Conservation (phyloP, 2,888 invertebrate genomes). For the Camponotus fellah region DNA sequence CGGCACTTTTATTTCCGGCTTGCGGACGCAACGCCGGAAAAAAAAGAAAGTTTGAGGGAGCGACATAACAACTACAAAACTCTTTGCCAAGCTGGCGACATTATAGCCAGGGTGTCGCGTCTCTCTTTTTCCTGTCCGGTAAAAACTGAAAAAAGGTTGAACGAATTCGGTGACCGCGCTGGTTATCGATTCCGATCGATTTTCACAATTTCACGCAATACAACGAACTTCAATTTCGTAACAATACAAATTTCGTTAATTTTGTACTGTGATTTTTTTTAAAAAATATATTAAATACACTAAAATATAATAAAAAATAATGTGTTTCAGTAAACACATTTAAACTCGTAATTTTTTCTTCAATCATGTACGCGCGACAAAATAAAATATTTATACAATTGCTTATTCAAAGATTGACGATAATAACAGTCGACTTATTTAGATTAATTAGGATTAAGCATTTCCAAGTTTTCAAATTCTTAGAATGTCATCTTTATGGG, state of each 20-base stretch:
- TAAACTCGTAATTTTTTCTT: background rate
- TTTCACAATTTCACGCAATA: slow-evolving; percentile 49
- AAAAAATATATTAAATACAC: background rate
- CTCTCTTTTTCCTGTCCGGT: slow-evolving; percentile 65
- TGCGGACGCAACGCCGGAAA: slow-evolving; percentile 40
- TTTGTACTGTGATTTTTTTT: background rate
- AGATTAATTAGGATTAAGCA: background rate
- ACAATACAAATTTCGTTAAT: background rate
- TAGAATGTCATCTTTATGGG: background rate
- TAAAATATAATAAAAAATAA: background rate
- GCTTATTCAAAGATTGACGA: background rate
- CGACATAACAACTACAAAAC: slow-evolving; percentile 53
- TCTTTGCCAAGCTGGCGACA: slow-evolving; percentile 56
- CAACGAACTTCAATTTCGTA: background rate
- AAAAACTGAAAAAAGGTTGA: slow-evolving; percentile 70
- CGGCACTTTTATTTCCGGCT: slow-evolving; percentile 71
- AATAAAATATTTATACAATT: background rate
- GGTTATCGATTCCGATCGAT: slow-evolving; percentile 77
- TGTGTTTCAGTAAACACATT: background rate
- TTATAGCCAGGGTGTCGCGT: slow-evolving; percentile 60
- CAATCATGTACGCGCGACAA: background rate
- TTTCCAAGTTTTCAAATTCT: background rate
- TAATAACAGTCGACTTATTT: background rate
- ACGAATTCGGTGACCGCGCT: slow-evolving; percentile 79
- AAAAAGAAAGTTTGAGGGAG: slow-evolving; percentile 2